A percentile compares a stretch with the other conserved stretches of the same genome.
Evolutionary conservation across 2,888 invertebrate genomes (phyloP).

Genomic region (Pelosia muscerda): DNA sequence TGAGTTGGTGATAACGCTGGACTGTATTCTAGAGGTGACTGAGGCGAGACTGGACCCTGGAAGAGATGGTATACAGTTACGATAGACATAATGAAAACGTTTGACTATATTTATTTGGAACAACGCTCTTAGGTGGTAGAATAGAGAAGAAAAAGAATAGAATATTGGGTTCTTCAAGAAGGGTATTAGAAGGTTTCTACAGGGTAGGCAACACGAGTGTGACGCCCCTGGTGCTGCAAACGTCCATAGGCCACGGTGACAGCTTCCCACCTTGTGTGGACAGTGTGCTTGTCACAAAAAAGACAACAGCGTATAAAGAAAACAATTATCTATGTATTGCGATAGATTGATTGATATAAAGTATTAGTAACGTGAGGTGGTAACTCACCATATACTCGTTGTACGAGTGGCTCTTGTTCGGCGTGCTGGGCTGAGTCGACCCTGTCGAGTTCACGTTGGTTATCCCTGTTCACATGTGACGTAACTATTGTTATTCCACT

Average conservation of each 20-base stretch:
- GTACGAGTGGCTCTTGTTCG: slow-evolving; percentile 89
- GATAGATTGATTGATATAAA: too few species aligned
- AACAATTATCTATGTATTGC: too few species aligned
- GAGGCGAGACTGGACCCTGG: slow-evolving; percentile 87
- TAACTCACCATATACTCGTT: slow-evolving; percentile 90
- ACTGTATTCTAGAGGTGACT: slow-evolving; percentile 85
- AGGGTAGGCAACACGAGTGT: too few species aligned
- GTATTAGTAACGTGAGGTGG: slow-evolving; percentile 90
- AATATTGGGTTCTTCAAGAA: too few species aligned
- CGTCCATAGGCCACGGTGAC: not conserved
- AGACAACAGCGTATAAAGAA: too few species aligned
- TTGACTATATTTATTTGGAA: too few species aligned
- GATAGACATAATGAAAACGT: too few species aligned
- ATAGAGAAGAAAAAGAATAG: too few species aligned
- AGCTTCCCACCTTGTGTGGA: slow-evolving; percentile 69
- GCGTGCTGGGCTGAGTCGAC: slow-evolving; percentile 87
- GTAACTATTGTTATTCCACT: not conserved
- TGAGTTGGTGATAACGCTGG: slow-evolving; percentile 82
- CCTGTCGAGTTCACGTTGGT: slow-evolving; percentile 78
- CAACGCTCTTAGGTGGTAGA: too few species aligned
- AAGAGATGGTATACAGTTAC: not conserved
- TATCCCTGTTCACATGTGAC: slow-evolving; percentile 61
- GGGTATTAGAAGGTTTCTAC: too few species aligned
- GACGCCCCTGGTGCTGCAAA: not conserved
- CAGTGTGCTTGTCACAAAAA: too few species aligned